phyloP scores from a whole-genome alignment of 2,888 invertebrate genomes.

The Perdita meconis region DNA sequence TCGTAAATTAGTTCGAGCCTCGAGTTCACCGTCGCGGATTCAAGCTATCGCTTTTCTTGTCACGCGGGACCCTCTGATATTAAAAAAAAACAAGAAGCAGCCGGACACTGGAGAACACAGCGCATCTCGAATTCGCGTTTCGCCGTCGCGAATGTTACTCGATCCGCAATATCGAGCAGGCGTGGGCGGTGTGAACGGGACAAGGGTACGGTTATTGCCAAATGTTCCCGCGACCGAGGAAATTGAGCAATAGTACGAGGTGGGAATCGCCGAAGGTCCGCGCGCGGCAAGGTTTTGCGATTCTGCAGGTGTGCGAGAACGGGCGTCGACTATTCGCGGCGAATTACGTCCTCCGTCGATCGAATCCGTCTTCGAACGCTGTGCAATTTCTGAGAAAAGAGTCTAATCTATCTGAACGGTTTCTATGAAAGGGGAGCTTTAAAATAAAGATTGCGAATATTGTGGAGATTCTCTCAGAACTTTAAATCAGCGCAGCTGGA shows the following conservation, averaged over 20 bases:
- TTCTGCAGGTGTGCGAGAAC: not conserved
- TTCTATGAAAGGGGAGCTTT: not conserved
- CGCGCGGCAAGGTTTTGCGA: not conserved
- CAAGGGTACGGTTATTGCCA: slow-evolving; percentile 30
- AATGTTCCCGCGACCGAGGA: slow-evolving; percentile 22
- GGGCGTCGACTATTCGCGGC: not conserved
- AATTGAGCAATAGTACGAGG: slow-evolving; percentile 41
- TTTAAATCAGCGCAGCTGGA: too few relatives aligned
- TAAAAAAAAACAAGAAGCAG: slow-evolving; percentile 7
- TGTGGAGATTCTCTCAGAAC: too few relatives aligned
- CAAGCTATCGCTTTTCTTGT: not conserved
- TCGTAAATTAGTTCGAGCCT: too few relatives aligned
- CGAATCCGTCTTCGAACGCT: too few relatives aligned
- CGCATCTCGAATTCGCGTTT: not conserved
- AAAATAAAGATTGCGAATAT: slow-evolving; percentile 24
- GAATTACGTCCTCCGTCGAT: not conserved
- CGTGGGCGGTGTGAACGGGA: slow-evolving; percentile 45
- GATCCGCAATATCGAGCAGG: slow-evolving; percentile 22
- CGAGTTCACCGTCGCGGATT: not conserved
- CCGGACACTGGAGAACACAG: too few relatives aligned
- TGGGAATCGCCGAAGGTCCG: slow-evolving; percentile 12
- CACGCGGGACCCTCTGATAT: not conserved
- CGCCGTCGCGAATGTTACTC: not conserved
- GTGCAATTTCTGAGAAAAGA: too few relatives aligned
- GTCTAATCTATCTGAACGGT: too few relatives aligned